Percentiles rank a stretch among this genome's conserved stretches.
Evolutionary conservation across 1,140 invertebrate species (phyloP).

Genomic region (Brachionus asplanchnoidis): DNA sequence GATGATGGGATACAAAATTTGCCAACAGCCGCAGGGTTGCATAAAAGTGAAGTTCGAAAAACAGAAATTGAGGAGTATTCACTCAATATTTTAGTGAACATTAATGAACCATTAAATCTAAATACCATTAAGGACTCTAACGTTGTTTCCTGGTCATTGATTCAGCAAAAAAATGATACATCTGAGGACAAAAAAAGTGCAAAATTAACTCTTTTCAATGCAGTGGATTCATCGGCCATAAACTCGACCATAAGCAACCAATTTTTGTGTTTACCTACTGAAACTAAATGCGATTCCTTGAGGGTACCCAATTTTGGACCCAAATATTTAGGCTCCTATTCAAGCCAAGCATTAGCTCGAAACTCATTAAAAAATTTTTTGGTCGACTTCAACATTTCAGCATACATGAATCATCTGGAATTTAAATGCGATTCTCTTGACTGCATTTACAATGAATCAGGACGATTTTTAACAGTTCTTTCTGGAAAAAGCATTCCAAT

Average conservation of each 20-base stretch:
- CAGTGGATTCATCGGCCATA: neutral
- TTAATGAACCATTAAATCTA: neutral
- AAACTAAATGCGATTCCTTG: neutral
- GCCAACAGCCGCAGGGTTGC: neutral
- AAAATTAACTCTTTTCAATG: neutral
- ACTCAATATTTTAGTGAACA: neutral
- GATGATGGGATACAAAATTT: neutral
- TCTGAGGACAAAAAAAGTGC: neutral
- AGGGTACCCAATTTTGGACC: neutral
- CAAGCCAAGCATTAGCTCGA: neutral
- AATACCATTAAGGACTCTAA: neutral
- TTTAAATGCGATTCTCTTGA: neutral
- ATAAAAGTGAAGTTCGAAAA: neutral
- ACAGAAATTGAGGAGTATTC: neutral
- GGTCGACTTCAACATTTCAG: constrained; percentile 5
- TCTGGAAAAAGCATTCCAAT: neutral
- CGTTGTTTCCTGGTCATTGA: neutral
- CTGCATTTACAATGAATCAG: neutral
- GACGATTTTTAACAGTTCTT: neutral
- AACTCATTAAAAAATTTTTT: neutral
- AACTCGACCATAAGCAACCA: neutral
- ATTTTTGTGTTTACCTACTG: constrained; percentile 13
- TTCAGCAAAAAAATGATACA: neutral
- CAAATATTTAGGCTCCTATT: neutral
- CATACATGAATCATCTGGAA: neutral